Evolutionary conservation across 2,797 vertebrate genomes (phyloP), one percentile per base, ranked within the genome.

Genomic region (Lophotriccus pileatus): DNA sequence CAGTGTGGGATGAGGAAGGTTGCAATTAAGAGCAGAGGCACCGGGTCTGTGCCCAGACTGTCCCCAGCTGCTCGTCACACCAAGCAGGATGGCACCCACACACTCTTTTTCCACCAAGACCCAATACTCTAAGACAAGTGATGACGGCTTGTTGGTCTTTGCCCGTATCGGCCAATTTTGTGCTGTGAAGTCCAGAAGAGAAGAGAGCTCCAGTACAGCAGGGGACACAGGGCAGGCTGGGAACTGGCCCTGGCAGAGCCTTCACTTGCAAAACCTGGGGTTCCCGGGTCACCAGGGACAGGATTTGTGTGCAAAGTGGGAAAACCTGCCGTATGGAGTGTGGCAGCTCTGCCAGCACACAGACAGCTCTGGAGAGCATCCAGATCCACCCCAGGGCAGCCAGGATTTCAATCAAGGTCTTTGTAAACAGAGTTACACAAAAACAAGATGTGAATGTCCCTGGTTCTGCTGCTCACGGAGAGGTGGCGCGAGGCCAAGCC

Each of bases 321-420:
- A 81, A 90, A 92, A 81, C 18, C n/a, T 6, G 0, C 24, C 1
- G 9, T 0, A 27, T 28, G n/a, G 34, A 86, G 62, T 10, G 1
- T 1, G 3, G 41, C 55, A 58, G 64, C 84, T 90, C 69, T 90
- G 93, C 90, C 95, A 94, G 94, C 62, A 7, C 60, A 44, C 58
- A 84, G 77, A 84, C 37, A 56, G 83, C 62, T 72, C 89, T 93
- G 92, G 93, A 89, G 74, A 87, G 46, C 4, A 1, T 89, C 88
- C 94, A 95, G 83, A 94, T 63, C 58, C 73, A 88, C 74, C 77
- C 46, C 3, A 0, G 74, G 90, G 92, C 92, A 95, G 88, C 37
- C 0, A 22, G 86, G 66, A 72, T 62, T 90, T 88, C 83, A 58
- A 0, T 17, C 24, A n/a, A 70, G 49, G 56, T 53, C 77, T 88